phyloP scores from a whole-genome alignment of 2,113 vertebrate genomes.

The Mus spicilegus region DNA sequence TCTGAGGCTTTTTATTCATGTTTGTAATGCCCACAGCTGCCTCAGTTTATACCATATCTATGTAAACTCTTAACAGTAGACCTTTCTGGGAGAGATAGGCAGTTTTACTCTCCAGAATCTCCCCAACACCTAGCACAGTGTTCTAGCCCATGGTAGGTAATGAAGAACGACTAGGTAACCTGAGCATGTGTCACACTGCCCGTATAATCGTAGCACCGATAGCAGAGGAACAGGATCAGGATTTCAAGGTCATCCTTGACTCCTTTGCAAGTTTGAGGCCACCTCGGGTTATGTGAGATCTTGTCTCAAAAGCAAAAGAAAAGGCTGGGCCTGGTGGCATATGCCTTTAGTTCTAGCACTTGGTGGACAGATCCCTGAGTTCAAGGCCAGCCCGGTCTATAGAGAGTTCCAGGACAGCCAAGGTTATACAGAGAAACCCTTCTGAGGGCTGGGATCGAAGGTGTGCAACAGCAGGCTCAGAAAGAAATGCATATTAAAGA shows the following conservation, averaged over 20 bases:
- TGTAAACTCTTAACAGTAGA: background rate
- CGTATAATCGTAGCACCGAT: background rate
- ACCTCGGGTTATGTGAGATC: background rate
- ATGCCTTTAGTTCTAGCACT: background rate
- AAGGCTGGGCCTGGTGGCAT: background rate
- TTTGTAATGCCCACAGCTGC: background rate
- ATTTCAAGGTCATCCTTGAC: background rate
- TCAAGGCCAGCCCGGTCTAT: background rate
- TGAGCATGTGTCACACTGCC: background rate
- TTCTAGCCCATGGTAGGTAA: background rate
- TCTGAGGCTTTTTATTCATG: conserved; percentile 2
- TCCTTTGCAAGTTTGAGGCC: background rate
- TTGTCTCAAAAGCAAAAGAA: background rate
- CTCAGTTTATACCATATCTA: background rate
- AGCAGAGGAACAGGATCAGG: background rate
- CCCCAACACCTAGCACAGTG: background rate
- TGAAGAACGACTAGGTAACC: conserved; percentile 10
- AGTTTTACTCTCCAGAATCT: conserved; percentile 2
- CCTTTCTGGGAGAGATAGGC: background rate
- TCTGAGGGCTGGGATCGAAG: background rate
- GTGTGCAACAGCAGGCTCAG: background rate
- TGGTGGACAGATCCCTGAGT: background rate
- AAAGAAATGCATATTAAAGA: background rate
- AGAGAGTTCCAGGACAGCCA: background rate
- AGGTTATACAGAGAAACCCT: background rate